Percentiles rank a stretch among this genome's conserved stretches.
phyloP scores from a whole-genome alignment of 1,140 invertebrate species.

The Rhyacophila brunnea region DNA sequence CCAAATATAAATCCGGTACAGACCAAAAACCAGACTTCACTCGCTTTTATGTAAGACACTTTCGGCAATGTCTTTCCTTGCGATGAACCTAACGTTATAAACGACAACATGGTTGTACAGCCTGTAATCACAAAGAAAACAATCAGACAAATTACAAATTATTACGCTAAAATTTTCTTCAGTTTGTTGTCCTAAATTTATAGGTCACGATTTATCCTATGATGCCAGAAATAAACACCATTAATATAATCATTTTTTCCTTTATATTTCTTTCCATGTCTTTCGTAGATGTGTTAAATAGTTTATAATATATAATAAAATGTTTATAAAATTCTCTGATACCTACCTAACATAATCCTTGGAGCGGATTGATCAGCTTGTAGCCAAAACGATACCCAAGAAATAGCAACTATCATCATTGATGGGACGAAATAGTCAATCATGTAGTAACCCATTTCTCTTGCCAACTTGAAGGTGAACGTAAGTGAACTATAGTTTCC shows the following conservation, averaged over 20 bases:
- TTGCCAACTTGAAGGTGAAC: constrained; percentile 73
- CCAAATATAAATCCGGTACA: constrained; percentile 83
- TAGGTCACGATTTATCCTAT: no score
- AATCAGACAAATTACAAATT: not conserved
- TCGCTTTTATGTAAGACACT: constrained; percentile 88
- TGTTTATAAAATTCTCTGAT: no score
- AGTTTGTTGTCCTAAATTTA: no score
- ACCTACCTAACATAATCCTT: constrained; percentile 70
- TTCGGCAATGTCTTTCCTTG: constrained; percentile 82
- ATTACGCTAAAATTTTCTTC: no score
- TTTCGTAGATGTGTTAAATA: no score
- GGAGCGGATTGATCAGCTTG: constrained; percentile 83
- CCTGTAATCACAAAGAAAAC: constrained; percentile 52
- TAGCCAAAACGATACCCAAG: constrained; percentile 90
- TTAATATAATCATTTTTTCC: no score
- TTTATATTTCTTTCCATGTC: no score
- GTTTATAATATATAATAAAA: no score
- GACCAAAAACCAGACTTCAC: constrained; percentile 86
- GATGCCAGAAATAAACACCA: no score
- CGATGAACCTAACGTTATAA: constrained; percentile 81
- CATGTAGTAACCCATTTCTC: constrained; percentile 84
- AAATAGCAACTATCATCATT: constrained; percentile 83
- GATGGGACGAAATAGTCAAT: constrained; percentile 90
- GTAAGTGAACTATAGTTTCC: constrained; percentile 81
- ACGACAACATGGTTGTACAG: constrained; percentile 81